A percentile compares a stretch with the other conserved stretches of the same genome.
Conservation (phyloP, 2,888 invertebrate genomes). For the Hololepta plana region DNA sequence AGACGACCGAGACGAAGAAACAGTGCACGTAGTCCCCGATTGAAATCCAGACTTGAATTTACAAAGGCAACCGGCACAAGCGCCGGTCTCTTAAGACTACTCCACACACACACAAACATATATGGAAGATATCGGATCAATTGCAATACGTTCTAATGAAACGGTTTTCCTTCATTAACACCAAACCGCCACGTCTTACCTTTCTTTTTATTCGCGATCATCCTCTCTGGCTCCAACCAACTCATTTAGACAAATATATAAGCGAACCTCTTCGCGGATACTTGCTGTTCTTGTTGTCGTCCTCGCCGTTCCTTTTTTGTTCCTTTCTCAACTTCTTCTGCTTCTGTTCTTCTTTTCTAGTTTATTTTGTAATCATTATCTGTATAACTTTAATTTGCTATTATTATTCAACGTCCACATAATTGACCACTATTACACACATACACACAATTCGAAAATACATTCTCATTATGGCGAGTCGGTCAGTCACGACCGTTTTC, state of each 20-base stretch:
- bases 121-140: constrained; percentile 15
- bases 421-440: constrained; percentile 14
- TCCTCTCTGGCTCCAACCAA: constrained; percentile 2
- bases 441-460: too few species aligned
- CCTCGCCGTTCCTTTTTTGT: too few species aligned
- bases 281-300: too few species aligned
- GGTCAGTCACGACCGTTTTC: constrained; percentile 13
- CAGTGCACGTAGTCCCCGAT: constrained; percentile 27
- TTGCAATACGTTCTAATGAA: constrained; percentile 15
- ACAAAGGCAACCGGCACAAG: constrained; percentile 15
- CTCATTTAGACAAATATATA: too few species aligned
- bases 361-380: constrained; percentile 14
- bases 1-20: constrained; percentile 15
- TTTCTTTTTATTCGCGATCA: constrained; percentile 6
- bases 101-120: too few species aligned
- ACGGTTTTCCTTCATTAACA: constrained; percentile 18
- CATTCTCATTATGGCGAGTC: too few species aligned
- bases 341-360: too few species aligned
- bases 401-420: constrained; percentile 18
- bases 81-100: too few species aligned
- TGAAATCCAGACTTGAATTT: constrained; percentile 21
- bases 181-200: constrained; percentile 9
- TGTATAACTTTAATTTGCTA: constrained; percentile 18
- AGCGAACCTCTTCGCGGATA: too few species aligned
- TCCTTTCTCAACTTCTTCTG: too few species aligned